Evolutionary conservation across 23 tunicate species (phyloP), one percentile per base, ranked within the genome.

Genomic region (Styela plicata): DNA sequence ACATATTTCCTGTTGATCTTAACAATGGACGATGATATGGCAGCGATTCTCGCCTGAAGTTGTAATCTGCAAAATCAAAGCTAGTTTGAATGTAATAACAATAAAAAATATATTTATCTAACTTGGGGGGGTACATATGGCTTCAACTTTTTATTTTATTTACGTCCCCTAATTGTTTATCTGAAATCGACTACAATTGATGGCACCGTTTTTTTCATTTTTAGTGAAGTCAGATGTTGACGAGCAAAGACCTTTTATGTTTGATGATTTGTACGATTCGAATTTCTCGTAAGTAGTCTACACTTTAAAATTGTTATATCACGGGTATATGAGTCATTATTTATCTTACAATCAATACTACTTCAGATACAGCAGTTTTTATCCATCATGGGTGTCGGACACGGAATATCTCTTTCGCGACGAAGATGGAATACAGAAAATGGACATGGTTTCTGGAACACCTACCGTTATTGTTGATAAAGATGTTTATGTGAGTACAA

Each of bases 341-440:
- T 18, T 57, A 20, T 57, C 64, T 20, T 18, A 20, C 64, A 18
- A 18, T 18, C 19, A 20, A 57, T 20, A 57, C 20, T 18, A 66
- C 17, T 24, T 24, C 17, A 24, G 57, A 13, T 44, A 44, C 57
- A 44, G 57, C 13, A 44, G 57, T 3, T 92, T 92, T 74, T 79
- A 80, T 66, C 97, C 97, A 17, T 77, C 80, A 52, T 92, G 97
- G 97, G 92, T 92, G 24, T 83, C 91, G 1, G 73, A 37, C 20
- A 65, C 89, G 3, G 83, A 82, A 26, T 87, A 87, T 62, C 17
- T 92, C n/a, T 80, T 29, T 34, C 86, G 92, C 13, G 92, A 87
- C 52, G 74, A 34, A 19, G 83, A 83, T 22, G 97, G 97, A 22
- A 87, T 92, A 24, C 63, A 84, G 32, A 83, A 73, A 33, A 23